Base-by-base conservation (phyloP, 2,888 invertebrate genomes). In the Euphydryas editha region DNA sequence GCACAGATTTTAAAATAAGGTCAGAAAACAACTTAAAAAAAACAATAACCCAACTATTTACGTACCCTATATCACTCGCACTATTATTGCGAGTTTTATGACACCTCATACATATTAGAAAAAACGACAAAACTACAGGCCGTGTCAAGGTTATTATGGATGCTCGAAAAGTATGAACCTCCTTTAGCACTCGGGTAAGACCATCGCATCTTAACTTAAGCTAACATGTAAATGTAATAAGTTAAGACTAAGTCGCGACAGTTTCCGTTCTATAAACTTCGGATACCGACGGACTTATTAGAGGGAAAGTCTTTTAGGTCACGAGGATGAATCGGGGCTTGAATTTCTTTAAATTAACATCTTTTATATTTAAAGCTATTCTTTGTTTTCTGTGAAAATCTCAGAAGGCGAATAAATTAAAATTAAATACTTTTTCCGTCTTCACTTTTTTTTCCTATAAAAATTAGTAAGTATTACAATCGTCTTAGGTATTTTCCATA, bases 221-320 rank as follows among this genome's bases (percentile, higher is more conserved):
- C 68, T 63, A 71, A 67, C 60, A 70, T 65, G 66, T 67, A 68
- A 68, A 73, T 65, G 60, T 68, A 66, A 68, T 70, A 72, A 68
- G 63, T 68, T 71, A 65, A 58, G 65, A 60, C 65, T 57, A 62
- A 63, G 59, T 79, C 56, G 63, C 60, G 65, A 37, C 54, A 60
- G 62, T 69, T 57, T 80, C 77, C 79, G 79, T 83, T 83, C 82
- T 81, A 80, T 78, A 79, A 88, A 86, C 77, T 82, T 83, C 76
- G 74, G 75, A 80, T 58, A 66, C 51, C 49, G 68, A 36, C 65
- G 60, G 60, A 60, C 59, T 69, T 66, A 56, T 68, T 47, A 20
- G 84, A 75, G 70, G 78, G 78, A 76, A 78, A 85, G 76, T 78
- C 79, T 83, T 86, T 82, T 81, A 81, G 80, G 83, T 83, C 84